These are phyloP conservation scores for Ormyrus nitidulus DNA, from an alignment of 2,888 invertebrate genomes.

Conservation along the genomic window DNA sequence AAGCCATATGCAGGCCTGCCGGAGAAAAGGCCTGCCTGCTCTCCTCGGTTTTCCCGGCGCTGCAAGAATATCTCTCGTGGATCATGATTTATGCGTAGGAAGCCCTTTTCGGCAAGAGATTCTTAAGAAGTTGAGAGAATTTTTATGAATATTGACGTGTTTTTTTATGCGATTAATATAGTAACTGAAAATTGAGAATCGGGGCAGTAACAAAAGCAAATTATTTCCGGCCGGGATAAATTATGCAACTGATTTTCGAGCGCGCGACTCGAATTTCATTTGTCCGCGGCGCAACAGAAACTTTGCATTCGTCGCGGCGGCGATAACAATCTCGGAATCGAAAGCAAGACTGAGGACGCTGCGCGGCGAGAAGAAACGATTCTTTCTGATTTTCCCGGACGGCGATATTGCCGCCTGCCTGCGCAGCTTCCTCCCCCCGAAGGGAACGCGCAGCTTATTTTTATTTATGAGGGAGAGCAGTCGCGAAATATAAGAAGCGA, in stretches of 20 bases:
- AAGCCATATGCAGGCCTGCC: constrained; percentile 36
- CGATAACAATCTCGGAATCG: constrained; percentile 43
- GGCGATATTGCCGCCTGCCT: constrained; percentile 67
- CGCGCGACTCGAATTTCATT: constrained; percentile 34
- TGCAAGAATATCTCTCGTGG: too few species aligned
- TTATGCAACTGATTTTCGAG: constrained; percentile 9
- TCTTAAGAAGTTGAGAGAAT: too few species aligned
- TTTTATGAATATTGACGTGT: not conserved
- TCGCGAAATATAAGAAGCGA: constrained; percentile 60
- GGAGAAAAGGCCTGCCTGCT: too few species aligned
- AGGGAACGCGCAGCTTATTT: constrained; percentile 72
- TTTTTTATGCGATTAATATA: not conserved
- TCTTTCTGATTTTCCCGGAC: constrained; percentile 67
- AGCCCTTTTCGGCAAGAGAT: too few species aligned
- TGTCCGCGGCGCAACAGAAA: constrained; percentile 20
- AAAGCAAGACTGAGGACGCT: not conserved
- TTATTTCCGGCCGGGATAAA: not conserved
- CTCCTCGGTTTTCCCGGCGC: too few species aligned
- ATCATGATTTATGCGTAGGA: too few species aligned
- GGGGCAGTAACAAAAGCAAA: not conserved
- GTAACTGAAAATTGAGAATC: constrained; percentile 1
- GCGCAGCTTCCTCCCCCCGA: constrained; percentile 60
- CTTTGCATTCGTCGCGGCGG: constrained; percentile 49
- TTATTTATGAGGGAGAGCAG: constrained; percentile 74
- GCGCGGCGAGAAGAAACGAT: constrained; percentile 60